Base-by-base conservation (phyloP, 1,140 invertebrate genomes). In the Drosophila kepulauana region DNA sequence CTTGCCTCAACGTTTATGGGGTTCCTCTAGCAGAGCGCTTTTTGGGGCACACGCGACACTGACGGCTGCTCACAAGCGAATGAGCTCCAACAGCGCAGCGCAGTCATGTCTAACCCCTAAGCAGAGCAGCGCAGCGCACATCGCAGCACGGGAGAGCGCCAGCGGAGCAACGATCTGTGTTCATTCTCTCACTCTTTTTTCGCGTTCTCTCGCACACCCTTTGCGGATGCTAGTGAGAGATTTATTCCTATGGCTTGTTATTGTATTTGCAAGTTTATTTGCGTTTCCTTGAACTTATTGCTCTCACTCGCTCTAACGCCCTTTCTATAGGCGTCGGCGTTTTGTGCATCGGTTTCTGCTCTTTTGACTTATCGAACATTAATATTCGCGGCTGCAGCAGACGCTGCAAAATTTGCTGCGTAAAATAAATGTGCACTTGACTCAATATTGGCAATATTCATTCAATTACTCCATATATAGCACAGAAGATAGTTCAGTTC, bases 11-110 rank as follows among this genome's bases (percentile, higher is more conserved):
- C 51, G 33, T 20, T 57, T 57, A 41, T 20, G 30, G 5, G 13
- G 5, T 30, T 57, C 54, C 10, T 20, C 33, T 4, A 25, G 10
- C 54, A 57, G 15, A 41, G 41, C 54, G 66, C 76, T 81, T 79
- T 33, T 43, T 59, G 46, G 76, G 81, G 81, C 85, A 89, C 85
- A 89, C 85, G 85, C 85, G 74, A 88, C 85, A 85, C 85, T 89
- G 85, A 88, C 85, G 85, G 81, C 85, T 90, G 85, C 85, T 89
- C 76, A 65, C 81, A 85, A 85, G 86, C 85, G 85, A 89, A 85
- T 89, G 85, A 89, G 66, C 57, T 49, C n/a, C 58, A 54, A 75
- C 51, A 35, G 51, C 11, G 15, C 41, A 70, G 66, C 72, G 28
- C 58, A 58, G 35, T 38, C n/a, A 11, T 46, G 59, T 58, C 67